phyloP scores from a whole-genome alignment of 2,888 invertebrate genomes.

The Eilema griseolum region DNA sequence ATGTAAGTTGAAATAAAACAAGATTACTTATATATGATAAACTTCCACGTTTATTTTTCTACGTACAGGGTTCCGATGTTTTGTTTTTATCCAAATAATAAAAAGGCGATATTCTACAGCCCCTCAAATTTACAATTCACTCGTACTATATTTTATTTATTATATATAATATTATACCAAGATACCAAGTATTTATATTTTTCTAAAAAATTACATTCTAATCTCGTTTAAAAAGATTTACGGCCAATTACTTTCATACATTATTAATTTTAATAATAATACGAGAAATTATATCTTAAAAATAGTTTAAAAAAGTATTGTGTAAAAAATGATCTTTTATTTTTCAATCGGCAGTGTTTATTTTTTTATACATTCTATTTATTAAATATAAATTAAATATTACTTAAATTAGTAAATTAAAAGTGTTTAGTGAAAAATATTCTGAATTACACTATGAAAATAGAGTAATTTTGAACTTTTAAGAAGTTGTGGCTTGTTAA shows the following conservation, averaged over 20 bases:
- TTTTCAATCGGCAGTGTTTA: slow-evolving; percentile 40
- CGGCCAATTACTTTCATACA: slow-evolving; percentile 59
- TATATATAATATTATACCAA: slow-evolving; percentile 29
- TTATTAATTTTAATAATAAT: slow-evolving; percentile 28
- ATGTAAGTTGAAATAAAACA: slow-evolving; percentile 51
- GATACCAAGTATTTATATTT: slow-evolving; percentile 46
- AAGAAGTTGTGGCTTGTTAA: too few species aligned
- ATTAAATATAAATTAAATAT: neutral
- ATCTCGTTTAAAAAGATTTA: slow-evolving; percentile 65
- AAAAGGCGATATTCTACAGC: slow-evolving; percentile 72
- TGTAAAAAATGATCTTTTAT: slow-evolving; percentile 29
- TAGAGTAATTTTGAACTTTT: too few species aligned
- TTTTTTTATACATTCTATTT: slow-evolving; percentile 19
- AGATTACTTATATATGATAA: slow-evolving; percentile 68
- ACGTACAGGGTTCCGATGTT: slow-evolving; percentile 75
- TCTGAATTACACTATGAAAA: neutral
- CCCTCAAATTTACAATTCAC: slow-evolving; percentile 62
- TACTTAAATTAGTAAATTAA: slow-evolving; percentile 3
- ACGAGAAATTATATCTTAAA: slow-evolving; percentile 32
- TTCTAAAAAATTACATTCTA: slow-evolving; percentile 69
- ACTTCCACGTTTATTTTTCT: slow-evolving; percentile 83
- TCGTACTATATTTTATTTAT: slow-evolving; percentile 44
- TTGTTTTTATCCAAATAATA: slow-evolving; percentile 57
- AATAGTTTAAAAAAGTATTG: slow-evolving; percentile 28
- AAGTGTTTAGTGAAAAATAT: slow-evolving; percentile 10